phyloP scores from a whole-genome alignment of 2,888 invertebrate genomes.

The Galerucella calmariensis region DNA sequence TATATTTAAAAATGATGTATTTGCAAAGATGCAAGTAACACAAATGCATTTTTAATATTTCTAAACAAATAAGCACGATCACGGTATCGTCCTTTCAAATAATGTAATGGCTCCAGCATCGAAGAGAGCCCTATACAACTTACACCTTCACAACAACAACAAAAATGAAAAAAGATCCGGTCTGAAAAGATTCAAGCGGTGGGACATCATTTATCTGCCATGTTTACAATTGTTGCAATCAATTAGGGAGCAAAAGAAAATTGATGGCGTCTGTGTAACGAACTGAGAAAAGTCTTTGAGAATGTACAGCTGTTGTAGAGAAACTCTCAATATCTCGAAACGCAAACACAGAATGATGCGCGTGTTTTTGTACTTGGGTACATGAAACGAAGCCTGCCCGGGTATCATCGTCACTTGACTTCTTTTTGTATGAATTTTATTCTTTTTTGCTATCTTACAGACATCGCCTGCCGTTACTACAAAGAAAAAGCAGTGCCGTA shows the following conservation, averaged over 20 bases:
- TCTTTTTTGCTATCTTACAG: neutral
- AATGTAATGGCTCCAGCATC: neutral
- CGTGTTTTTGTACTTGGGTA: conserved; percentile 17
- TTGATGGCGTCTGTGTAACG: conserved; percentile 40
- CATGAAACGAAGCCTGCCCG: conserved; percentile 12
- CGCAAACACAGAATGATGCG: conserved; percentile 7
- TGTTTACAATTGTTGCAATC: conserved; percentile 41
- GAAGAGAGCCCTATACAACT: neutral
- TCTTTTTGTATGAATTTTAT: conserved; percentile 21
- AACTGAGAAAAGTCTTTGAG: conserved; percentile 42
- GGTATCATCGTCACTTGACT: conserved; percentile 35
- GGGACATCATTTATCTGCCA: conserved; percentile 41
- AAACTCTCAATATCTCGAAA: conserved; percentile 29
- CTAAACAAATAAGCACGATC: neutral
- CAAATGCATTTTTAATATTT: neutral
- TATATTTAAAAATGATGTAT: neutral
- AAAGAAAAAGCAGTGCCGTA: neutral
- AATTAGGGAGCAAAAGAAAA: conserved; percentile 43
- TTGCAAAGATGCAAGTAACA: neutral
- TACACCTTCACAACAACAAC: neutral
- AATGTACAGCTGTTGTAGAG: conserved; percentile 37
- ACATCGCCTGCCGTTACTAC: neutral
- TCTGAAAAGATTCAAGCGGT: conserved; percentile 27
- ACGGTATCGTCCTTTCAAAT: neutral
- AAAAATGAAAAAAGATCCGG: conserved; percentile 15